Evolutionary conservation across 2,888 invertebrate species (phyloP).

Genomic region (Tolmerus cingulatus): DNA sequence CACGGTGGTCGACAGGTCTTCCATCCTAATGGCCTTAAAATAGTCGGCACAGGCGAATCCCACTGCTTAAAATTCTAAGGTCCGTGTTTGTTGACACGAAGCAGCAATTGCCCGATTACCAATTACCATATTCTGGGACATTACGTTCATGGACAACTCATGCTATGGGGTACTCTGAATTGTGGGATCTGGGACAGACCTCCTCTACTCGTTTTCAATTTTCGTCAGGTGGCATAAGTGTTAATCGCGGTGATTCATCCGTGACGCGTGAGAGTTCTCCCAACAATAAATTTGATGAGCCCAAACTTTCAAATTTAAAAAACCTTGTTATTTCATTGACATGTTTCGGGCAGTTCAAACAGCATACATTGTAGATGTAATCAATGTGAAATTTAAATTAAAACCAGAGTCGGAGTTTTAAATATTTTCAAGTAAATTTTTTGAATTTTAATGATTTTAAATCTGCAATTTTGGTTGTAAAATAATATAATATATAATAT

Average conservation of each 20-base stretch:
- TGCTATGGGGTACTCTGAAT: not conserved
- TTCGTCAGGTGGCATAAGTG: not conserved
- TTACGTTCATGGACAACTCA: not conserved
- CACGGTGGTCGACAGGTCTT: not conserved
- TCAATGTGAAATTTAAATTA: too few species aligned
- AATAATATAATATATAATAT: too few species aligned
- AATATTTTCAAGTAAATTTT: too few species aligned
- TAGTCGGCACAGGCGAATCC: not conserved
- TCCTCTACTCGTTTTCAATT: not conserved
- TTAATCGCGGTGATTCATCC: conserved; percentile 2
- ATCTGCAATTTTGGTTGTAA: too few species aligned
- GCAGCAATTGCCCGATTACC: not conserved
- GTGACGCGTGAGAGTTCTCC: not conserved
- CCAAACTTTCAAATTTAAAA: not conserved
- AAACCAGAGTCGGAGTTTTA: too few species aligned
- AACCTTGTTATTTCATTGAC: not conserved
- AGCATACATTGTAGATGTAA: too few species aligned
- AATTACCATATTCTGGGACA: not conserved
- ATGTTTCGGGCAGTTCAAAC: too few species aligned
- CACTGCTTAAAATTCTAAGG: not conserved
- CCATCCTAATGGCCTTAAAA: not conserved
- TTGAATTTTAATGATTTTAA: too few species aligned
- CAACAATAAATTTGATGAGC: not conserved
- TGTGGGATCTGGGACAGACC: not conserved
- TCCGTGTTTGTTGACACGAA: not conserved